Evolutionary conservation across 92 coral and sea anemone species (phyloP).

Genomic region (Zoanthus solanderi): DNA sequence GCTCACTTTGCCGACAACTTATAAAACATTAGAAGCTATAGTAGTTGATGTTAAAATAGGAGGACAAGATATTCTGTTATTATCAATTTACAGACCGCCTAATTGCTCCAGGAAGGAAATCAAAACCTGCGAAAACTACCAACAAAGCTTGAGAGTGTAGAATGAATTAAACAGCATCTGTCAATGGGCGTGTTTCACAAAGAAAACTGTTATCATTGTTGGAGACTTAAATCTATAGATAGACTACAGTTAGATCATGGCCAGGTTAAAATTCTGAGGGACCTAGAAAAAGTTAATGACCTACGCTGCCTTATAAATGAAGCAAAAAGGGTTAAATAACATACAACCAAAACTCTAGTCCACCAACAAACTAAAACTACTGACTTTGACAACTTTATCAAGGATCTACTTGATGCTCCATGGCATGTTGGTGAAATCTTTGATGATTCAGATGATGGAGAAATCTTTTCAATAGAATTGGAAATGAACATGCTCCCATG

Average conservation of each 20-base stretch:
- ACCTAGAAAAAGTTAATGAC: not conserved
- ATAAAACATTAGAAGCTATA: not conserved
- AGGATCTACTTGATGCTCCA: no score
- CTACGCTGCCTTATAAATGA: not conserved
- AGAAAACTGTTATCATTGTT: not conserved
- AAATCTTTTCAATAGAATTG: no score
- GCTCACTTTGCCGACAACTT: slow-evolving; percentile 15
- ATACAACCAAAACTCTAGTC: not conserved
- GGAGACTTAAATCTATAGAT: slow-evolving; percentile 59
- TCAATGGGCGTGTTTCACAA: no score
- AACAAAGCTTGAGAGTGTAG: slow-evolving; percentile 18
- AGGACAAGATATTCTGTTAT: not conserved
- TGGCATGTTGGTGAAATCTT: no score
- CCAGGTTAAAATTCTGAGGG: slow-evolving; percentile 43
- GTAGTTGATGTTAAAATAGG: not conserved
- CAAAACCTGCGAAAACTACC: slow-evolving; percentile 19
- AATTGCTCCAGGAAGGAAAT: not conserved
- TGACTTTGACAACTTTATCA: no score
- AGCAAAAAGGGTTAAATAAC: not conserved
- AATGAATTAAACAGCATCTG: slow-evolving; percentile 41
- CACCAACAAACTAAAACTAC: not conserved
- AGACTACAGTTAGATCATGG: slow-evolving; percentile 35
- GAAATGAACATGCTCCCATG: no score
- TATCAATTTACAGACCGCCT: slow-evolving; percentile 37
- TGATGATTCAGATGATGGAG: no score